phyloP scores from a whole-genome alignment of 2,888 invertebrate species.

The Venusia cambrica region DNA sequence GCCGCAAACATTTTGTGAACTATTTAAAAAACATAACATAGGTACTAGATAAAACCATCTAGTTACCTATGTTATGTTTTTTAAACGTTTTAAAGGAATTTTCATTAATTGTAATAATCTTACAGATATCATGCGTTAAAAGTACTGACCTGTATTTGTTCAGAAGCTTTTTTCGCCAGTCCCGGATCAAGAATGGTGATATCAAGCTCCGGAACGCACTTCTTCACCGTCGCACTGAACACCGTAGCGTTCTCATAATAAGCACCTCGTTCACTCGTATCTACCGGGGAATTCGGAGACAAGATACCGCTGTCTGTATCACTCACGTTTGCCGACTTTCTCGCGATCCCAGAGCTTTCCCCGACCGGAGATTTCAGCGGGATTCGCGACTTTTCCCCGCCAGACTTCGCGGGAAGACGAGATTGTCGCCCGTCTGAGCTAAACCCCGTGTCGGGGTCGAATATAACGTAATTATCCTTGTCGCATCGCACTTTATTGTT shows the following conservation, averaged over 20 bases:
- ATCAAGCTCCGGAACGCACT: slow-evolving; percentile 54
- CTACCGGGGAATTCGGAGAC: slow-evolving; percentile 83
- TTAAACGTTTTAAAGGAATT: too few relatives aligned
- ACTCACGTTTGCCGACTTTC: slow-evolving; percentile 74
- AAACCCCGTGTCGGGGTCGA: slow-evolving; percentile 74
- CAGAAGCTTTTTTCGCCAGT: slow-evolving; percentile 69
- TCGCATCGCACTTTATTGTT: slow-evolving; percentile 76
- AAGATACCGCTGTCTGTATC: slow-evolving; percentile 84
- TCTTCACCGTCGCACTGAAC: slow-evolving; percentile 62
- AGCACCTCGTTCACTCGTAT: slow-evolving; percentile 61
- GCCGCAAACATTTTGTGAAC: too few relatives aligned
- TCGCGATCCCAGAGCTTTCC: slow-evolving; percentile 50
- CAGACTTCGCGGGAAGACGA: slow-evolving; percentile 54
- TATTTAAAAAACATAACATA: slow-evolving; percentile 27
- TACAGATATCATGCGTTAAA: too few relatives aligned
- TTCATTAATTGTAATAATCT: too few relatives aligned
- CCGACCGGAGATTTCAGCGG: slow-evolving; percentile 58
- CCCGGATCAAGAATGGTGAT: slow-evolving; percentile 67
- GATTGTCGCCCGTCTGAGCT: slow-evolving; percentile 50
- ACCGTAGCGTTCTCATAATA: slow-evolving; percentile 68
- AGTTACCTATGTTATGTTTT: too few relatives aligned
- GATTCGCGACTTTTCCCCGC: slow-evolving; percentile 57
- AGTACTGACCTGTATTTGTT: slow-evolving; percentile 70
- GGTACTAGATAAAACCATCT: too few relatives aligned
- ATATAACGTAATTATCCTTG: slow-evolving; percentile 77